A percentile compares a stretch with the other conserved stretches of the same genome.
These are phyloP conservation scores for Ladona fulva DNA, from an alignment of 1,140 invertebrate genomes.

Conservation along the genomic window DNA sequence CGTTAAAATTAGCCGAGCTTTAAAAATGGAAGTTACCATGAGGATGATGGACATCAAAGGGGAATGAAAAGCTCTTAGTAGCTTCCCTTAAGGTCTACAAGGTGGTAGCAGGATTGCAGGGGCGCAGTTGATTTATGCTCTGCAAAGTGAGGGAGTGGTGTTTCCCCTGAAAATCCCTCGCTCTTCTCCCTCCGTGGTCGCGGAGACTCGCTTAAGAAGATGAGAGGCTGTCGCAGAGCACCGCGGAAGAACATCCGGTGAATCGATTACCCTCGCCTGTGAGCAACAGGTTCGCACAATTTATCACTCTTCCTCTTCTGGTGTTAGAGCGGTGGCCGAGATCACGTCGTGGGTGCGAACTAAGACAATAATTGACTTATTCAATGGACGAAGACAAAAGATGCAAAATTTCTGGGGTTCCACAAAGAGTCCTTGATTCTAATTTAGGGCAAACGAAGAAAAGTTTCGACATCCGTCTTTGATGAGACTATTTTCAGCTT, in stretches of 20 bases:
- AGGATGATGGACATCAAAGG: no score
- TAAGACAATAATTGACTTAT: slow-evolving; percentile 10
- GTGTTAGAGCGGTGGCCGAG: not conserved
- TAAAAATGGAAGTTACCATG: no score
- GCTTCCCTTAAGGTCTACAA: no score
- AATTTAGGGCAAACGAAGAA: no score
- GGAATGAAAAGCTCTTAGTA: no score
- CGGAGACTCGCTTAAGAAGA: not conserved
- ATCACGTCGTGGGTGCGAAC: not conserved
- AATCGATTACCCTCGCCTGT: not conserved
- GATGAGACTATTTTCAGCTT: no score
- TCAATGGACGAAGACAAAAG: not conserved
- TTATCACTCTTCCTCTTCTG: not conserved
- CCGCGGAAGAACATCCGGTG: not conserved
- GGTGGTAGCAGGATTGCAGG: no score
- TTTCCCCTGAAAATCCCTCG: not conserved
- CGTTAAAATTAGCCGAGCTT: no score
- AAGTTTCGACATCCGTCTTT: no score
- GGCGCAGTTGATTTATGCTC: no score
- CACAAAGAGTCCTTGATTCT: no score
- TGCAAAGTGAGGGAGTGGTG: no score
- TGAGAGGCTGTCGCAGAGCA: slow-evolving; percentile 5
- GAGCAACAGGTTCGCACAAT: slow-evolving; percentile 3
- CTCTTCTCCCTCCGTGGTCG: not conserved
- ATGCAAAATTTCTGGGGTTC: not conserved